Percentiles rank a stretch among this genome's conserved stretches.
These are phyloP conservation scores for Prietella phreatophila DNA, from an alignment of 2,113 vertebrate genomes.

Conservation along the genomic window DNA sequence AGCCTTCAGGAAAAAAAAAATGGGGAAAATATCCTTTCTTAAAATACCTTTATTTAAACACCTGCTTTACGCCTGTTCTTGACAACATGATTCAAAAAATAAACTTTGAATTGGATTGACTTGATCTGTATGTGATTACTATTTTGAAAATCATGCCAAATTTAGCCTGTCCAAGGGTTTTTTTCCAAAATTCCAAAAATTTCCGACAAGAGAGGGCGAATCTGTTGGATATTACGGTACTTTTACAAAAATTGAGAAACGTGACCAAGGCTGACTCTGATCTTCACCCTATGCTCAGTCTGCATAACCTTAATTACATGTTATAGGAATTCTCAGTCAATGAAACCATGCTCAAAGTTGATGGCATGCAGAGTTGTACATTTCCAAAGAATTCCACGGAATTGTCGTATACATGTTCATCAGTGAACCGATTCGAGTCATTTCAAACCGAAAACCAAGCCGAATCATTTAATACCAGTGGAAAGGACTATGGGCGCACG, in stretches of 20 bases:
- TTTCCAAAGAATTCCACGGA: too few relatives aligned
- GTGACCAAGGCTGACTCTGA: neutral
- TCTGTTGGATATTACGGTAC: neutral
- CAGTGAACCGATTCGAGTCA: too few relatives aligned
- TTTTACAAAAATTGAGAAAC: neutral
- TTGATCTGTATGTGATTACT: neutral
- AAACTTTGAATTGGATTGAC: neutral
- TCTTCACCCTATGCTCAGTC: neutral
- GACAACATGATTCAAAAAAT: neutral
- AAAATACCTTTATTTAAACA: neutral
- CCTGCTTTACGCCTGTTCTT: neutral
- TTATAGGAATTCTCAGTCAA: neutral
- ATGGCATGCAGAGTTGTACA: neutral
- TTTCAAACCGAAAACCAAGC: too few relatives aligned
- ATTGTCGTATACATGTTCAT: too few relatives aligned
- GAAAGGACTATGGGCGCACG: too few relatives aligned
- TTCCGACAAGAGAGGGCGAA: neutral
- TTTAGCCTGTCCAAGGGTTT: too few relatives aligned
- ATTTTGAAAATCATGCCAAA: neutral
- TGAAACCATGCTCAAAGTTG: neutral
- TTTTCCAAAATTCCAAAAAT: neutral
- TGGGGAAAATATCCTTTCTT: neutral
- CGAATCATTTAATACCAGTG: too few relatives aligned
- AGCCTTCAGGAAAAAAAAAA: conserved; percentile 60
- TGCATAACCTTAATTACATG: neutral